phyloP scores from a whole-genome alignment of 2,888 invertebrate species.

The Lasius platythorax region DNA sequence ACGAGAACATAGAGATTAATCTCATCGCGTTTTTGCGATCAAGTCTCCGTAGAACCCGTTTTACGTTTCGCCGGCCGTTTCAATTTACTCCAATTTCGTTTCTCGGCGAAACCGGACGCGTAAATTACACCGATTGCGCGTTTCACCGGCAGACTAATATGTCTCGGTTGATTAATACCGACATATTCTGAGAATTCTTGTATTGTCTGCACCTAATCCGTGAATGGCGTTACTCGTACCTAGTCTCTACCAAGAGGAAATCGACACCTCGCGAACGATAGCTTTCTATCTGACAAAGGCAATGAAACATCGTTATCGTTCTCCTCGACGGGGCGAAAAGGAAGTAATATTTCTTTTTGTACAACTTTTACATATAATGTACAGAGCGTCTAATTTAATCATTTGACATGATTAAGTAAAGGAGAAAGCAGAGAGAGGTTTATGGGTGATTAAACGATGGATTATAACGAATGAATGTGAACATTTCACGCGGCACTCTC shows the following conservation, averaged over 20 bases:
- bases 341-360: neutral
- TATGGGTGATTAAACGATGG: neutral
- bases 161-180: conserved; percentile 56
- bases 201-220: conserved; percentile 50
- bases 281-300: conserved; percentile 25
- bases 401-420: neutral
- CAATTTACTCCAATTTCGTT: conserved; percentile 9
- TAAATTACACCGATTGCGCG: conserved; percentile 50
- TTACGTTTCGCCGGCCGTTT: neutral
- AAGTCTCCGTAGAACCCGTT: neutral
- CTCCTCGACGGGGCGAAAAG: neutral
- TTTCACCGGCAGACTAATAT: conserved; percentile 49
- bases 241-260: conserved; percentile 66
- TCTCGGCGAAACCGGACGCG: neutral
- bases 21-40: neutral
- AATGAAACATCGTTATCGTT: conserved; percentile 36
- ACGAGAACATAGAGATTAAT: neutral
- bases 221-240: conserved; percentile 45
- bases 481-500: neutral
- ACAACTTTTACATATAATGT: neutral
- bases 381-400: neutral
- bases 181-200: conserved; percentile 58
- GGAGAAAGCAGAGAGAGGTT: conserved; percentile 12
- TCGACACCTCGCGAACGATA: conserved; percentile 52
- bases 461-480: neutral